These are phyloP conservation scores for Sphenodon punctatus DNA, from an alignment of 2,797 vertebrate species.

Conservation along the genomic window DNA sequence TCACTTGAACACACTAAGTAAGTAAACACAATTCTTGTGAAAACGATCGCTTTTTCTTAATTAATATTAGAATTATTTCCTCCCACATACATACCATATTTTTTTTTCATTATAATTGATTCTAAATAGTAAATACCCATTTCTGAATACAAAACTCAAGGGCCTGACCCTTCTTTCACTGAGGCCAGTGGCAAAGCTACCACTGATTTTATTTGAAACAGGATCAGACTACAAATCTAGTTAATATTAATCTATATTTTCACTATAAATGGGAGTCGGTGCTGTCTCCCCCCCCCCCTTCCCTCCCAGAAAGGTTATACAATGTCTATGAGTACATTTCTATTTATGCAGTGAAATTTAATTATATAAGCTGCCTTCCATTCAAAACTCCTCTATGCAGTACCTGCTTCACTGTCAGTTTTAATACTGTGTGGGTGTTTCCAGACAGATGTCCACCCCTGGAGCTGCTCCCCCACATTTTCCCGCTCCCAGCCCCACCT, in stretches of 20 bases:
- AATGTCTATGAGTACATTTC: not conserved
- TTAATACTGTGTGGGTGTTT: no score
- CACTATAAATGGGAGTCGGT: not conserved
- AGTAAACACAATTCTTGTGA: no score
- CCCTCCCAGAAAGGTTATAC: not conserved
- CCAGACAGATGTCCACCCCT: no score
- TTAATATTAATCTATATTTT: conserved; percentile 14
- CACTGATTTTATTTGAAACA: not conserved
- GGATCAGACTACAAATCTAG: conserved; percentile 19
- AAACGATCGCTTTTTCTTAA: not conserved
- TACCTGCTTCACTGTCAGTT: not conserved
- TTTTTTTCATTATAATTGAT: not conserved
- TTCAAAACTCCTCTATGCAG: not conserved
- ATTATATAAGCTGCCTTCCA: not conserved
- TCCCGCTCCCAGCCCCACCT: no score
- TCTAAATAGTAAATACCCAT: conserved; percentile 8
- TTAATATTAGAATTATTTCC: not conserved
- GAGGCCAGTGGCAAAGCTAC: not conserved
- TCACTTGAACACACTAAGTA: not conserved
- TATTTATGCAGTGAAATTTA: not conserved
- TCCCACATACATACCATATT: not conserved
- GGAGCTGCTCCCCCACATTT: no score
- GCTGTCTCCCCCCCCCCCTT: no score
- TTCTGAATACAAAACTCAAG: not conserved
- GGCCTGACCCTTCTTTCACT: not conserved